Percentiles rank a stretch among this genome's conserved stretches.
phyloP scores from a whole-genome alignment of 1,140 invertebrate species.

The Bombus superbus region DNA sequence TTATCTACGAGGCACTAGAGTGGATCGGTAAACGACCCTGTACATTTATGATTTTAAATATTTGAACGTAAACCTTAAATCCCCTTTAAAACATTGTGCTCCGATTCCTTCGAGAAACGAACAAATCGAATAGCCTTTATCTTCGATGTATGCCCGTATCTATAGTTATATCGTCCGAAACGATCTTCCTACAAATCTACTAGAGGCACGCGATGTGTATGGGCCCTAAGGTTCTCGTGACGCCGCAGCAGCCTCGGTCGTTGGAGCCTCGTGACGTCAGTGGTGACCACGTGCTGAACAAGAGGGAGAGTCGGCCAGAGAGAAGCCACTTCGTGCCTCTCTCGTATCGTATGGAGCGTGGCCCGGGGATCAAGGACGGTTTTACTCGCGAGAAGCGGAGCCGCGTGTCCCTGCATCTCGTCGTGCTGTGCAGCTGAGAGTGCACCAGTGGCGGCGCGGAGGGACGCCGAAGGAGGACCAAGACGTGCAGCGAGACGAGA shows the following conservation, averaged over 20 bases:
- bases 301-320: conserved; percentile 68
- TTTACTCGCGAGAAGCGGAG: conserved; percentile 77
- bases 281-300: conserved; percentile 77
- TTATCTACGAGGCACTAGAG: neutral
- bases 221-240: conserved; percentile 61
- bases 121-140: neutral
- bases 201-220: conserved; percentile 25
- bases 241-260: conserved; percentile 45
- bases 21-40: neutral
- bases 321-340: conserved; percentile 67
- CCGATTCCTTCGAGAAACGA: neutral
- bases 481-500: conserved; percentile 23
- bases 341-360: conserved; percentile 77
- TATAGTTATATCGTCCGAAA: neutral
- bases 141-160: neutral
- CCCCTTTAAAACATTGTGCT: neutral
- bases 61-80: neutral
- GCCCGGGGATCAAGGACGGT: conserved; percentile 81
- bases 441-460: conserved; percentile 24
- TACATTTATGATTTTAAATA: neutral
- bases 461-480: conserved; percentile 14
- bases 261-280: conserved; percentile 75
- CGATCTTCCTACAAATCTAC: too few relatives aligned
- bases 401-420: conserved; percentile 69
- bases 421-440: conserved; percentile 58